Percentiles rank a stretch among this genome's conserved stretches.
Evolutionary conservation across 2,888 invertebrate genomes (phyloP).

Genomic region (Trichopoda pennipes): DNA sequence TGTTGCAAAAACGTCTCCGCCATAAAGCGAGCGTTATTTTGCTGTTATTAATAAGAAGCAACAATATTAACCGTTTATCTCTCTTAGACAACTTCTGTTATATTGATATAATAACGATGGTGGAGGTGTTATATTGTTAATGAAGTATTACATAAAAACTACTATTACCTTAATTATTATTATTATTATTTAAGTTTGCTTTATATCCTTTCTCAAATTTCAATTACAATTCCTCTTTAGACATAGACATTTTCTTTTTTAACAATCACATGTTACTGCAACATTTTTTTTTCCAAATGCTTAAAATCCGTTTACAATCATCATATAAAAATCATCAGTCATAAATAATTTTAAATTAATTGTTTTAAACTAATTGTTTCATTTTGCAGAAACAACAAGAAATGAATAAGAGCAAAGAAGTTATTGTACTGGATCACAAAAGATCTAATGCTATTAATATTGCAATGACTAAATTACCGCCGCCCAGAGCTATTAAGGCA

Average conservation of each 20-base stretch:
- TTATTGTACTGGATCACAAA: slow-evolving; percentile 97
- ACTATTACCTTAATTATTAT: too few relatives aligned
- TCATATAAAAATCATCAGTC: not conserved
- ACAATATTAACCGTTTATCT: not conserved
- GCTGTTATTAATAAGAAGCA: too few relatives aligned
- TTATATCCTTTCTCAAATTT: not conserved
- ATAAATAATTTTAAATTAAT: not conserved
- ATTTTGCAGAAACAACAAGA: slow-evolving; percentile 89
- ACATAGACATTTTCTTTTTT: slow-evolving; percentile 12
- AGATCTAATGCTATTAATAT: slow-evolving; percentile 99
- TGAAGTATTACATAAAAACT: not conserved
- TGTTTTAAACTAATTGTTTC: not conserved
- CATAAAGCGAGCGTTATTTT: too few relatives aligned
- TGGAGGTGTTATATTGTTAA: not conserved
- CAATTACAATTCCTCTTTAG: not conserved
- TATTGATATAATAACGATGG: not conserved
- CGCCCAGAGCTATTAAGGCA: slow-evolving; percentile 98
- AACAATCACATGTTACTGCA: not conserved
- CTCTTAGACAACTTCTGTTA: not conserved
- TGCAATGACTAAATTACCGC: slow-evolving; percentile 98
- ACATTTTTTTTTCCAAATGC: slow-evolving; percentile 28
- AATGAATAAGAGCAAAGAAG: slow-evolving; percentile 92
- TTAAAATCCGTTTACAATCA: slow-evolving; percentile 21
- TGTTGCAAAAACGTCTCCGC: too few relatives aligned
- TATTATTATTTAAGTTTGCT: too few relatives aligned